Percentiles rank a stretch among this genome's conserved stretches.
Evolutionary conservation across 2,113 vertebrate genomes (phyloP).

Genomic region (Mixornis gularis): DNA sequence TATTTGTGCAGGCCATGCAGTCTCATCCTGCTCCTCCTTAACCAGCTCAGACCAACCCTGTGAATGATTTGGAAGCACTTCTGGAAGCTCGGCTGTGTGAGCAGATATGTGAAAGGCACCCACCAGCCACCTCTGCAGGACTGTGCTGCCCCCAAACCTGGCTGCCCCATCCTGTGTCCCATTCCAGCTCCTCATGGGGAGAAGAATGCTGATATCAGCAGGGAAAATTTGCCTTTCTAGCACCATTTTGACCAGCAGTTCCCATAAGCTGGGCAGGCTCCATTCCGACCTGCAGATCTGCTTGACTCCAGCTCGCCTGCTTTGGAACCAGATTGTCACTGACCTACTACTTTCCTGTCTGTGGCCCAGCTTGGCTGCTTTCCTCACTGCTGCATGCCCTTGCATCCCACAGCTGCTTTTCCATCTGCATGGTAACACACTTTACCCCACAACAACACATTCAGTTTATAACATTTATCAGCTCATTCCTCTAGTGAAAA

Average conservation of each 20-base stretch:
- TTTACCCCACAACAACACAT: fast-evolving
- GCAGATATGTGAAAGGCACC: background rate
- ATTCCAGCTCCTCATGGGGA: fast-evolving
- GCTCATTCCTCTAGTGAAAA: background rate
- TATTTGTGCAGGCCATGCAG: background rate
- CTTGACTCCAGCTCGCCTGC: background rate
- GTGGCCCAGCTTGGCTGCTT: fast-evolving
- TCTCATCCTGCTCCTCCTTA: background rate
- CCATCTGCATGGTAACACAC: background rate
- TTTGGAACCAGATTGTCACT: background rate
- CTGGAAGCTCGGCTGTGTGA: background rate
- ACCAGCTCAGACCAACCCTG: fast-evolving
- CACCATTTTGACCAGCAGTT: background rate
- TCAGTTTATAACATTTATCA: background rate
- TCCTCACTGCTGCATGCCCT: background rate
- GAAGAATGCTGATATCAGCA: background rate
- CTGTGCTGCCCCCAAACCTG: fast-evolving
- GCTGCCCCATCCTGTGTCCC: background rate
- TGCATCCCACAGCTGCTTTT: fast-evolving
- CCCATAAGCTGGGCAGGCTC: background rate
- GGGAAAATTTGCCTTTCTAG: background rate
- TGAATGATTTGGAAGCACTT: background rate
- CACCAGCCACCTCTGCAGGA: fast-evolving
- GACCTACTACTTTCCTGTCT: background rate
- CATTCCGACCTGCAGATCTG: background rate